Evolutionary conservation across 2,888 invertebrate species (phyloP), one percentile per base, ranked within the genome.

Genomic region (Ormyrus rosae): DNA sequence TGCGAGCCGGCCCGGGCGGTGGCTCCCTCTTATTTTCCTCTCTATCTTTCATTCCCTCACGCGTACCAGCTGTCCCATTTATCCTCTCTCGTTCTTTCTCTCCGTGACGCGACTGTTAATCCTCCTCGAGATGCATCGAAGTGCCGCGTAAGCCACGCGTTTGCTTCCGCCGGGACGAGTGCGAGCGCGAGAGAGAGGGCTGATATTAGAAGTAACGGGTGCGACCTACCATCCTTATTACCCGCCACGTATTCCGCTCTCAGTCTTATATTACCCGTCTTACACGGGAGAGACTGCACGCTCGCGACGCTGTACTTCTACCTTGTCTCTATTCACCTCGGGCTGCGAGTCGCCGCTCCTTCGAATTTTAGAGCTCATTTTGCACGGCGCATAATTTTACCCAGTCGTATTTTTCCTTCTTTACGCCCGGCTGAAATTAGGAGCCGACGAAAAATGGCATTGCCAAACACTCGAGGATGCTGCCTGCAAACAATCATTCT

Each of bases 121-220:
- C 71, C 74, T 71, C 48, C 72, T 56, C 7, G 56, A 61, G 72
- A 75, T 72, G 79, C 81, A 72, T 79, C 76, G 64, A 68, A 58
- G 11, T 8, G 46, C 61, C 34, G 56, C 34, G 46, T 55, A n/a
- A 9, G 8, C 68, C 63, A 50, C 70, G 61, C 51, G 76, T 63
- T 77, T 56, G 65, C 74, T 67, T 75, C 63, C 60, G 60, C 19
- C 67, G 60, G 67, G 76, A 74, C 69, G 75, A 72, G 19, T 56
- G 53, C 70, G 46, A 19, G 55, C 48, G 60, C 34, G 13, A 65
- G 34, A 53, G 51, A 50, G 46, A 11, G 76, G 78, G 70, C 83
- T 83, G 84, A 86, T 88, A 86, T 86, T 86, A 86, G 86, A 86
- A 88, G 86, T 88, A 87, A 87, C 87, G 85, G 87, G 83, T 85